Conservation (phyloP, 2,797 vertebrate genomes). For the Naso thynnoides region DNA sequence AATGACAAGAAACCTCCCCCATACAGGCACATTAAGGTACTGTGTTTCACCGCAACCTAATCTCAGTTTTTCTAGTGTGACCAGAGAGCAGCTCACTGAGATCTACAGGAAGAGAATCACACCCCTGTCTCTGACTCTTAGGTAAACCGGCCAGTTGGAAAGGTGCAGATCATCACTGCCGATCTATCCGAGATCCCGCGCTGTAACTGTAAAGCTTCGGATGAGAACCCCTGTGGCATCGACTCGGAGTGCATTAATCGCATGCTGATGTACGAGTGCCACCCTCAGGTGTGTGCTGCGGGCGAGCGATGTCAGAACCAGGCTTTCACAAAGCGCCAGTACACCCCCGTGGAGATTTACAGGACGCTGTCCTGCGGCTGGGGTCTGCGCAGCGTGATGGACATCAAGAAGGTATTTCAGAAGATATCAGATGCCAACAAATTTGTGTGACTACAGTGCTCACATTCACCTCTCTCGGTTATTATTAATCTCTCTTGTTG, state of each 20-base stretch:
- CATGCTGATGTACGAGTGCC: constrained; percentile 98
- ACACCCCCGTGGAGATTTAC: constrained; percentile 94
- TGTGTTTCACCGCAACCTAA: neutral
- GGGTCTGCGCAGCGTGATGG: constrained; percentile 90
- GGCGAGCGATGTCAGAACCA: constrained; percentile 96
- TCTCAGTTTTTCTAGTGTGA: neutral
- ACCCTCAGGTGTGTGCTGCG: constrained; percentile 93
- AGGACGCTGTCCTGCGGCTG: constrained; percentile 94
- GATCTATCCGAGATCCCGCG: constrained; percentile 96
- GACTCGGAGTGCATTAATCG: constrained; percentile 99
- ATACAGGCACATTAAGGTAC: constrained; percentile 95
- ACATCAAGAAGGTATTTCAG: constrained; percentile 93
- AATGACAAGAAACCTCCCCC: constrained; percentile 98
- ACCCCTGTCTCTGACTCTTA: constrained; percentile 50
- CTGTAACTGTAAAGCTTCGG: constrained; percentile 96
- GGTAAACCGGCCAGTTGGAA: constrained; percentile 95
- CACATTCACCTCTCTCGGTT: neutral
- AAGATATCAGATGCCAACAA: neutral
- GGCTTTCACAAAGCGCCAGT: constrained; percentile 95
- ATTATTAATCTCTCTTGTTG: neutral
- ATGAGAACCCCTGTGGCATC: constrained; percentile 94
- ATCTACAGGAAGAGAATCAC: neutral
- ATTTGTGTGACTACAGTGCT: too few species aligned
- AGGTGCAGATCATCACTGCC: constrained; percentile 96
- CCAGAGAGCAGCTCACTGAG: neutral